A percentile compares a stretch with the other conserved stretches of the same genome.
Evolutionary conservation across 2,797 vertebrate genomes (phyloP).

Genomic region (Urocyon cinereoargenteus): DNA sequence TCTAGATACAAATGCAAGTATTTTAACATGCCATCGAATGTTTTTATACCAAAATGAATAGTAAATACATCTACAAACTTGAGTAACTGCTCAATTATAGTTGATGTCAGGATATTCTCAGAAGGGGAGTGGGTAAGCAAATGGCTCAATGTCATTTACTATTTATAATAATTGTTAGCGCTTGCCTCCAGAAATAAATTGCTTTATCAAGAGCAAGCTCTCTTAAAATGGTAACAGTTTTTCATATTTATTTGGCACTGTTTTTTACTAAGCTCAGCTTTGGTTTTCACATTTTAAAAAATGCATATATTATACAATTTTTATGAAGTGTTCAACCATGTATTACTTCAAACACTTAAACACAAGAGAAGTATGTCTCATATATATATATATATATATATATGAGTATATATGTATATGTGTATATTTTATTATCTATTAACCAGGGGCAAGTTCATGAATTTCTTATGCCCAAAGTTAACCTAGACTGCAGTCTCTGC

Average conservation of each 20-base stretch:
- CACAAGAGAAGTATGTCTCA: background rate
- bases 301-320: constrained; percentile 42
- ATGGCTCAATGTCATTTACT: constrained; percentile 36
- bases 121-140: constrained; percentile 43
- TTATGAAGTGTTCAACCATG: background rate
- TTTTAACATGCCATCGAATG: constrained; percentile 63
- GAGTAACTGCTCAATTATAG: constrained; percentile 61
- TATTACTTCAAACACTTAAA: constrained; percentile 39
- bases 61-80: constrained; percentile 14
- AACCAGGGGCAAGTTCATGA: background rate
- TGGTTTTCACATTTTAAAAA: constrained; percentile 27
- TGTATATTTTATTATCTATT: background rate
- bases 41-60: constrained; percentile 63
- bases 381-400: background rate
- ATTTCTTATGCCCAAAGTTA: constrained; percentile 58
- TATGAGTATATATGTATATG: background rate
- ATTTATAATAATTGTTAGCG: constrained; percentile 51
- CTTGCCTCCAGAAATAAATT: constrained; percentile 58
- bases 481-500: background rate
- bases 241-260: constrained; percentile 58
- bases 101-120: constrained; percentile 68
- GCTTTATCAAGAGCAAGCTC: constrained; percentile 59
- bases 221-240: constrained; percentile 36
- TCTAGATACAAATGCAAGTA: constrained; percentile 57
- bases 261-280: constrained; percentile 65